Conservation (phyloP, 2,113 vertebrate genomes). For the Gyps fulvus region DNA sequence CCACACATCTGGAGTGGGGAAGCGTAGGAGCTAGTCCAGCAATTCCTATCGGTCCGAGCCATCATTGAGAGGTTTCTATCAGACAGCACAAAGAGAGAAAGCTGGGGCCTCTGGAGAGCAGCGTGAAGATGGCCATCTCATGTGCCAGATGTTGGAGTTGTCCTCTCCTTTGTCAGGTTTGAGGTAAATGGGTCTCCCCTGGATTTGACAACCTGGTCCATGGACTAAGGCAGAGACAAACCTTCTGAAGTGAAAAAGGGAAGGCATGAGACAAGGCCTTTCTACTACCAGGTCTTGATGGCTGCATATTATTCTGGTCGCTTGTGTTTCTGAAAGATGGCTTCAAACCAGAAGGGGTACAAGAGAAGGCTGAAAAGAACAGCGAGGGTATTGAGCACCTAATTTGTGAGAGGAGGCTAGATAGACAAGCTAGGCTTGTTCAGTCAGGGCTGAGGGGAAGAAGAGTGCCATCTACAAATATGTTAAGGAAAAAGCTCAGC, state of each 20-base stretch:
- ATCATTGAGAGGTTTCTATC: not conserved
- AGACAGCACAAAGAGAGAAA: not conserved
- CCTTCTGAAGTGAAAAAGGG: not conserved
- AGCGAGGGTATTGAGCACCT: not conserved
- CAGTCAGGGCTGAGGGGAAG: not conserved
- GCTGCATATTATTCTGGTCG: not conserved
- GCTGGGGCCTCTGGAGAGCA: not conserved
- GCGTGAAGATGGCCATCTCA: rapidly evolving
- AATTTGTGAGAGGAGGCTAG: not conserved
- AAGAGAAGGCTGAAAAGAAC: not conserved
- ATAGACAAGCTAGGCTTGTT: not conserved
- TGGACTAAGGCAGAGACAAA: not conserved
- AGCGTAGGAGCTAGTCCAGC: not conserved
- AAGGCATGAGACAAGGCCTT: not conserved
- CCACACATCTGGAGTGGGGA: rapidly evolving
- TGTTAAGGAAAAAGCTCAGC: not conserved
- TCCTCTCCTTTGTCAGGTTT: not conserved
- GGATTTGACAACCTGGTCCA: not conserved
- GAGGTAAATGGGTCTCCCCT: not conserved
- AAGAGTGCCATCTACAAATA: not conserved
- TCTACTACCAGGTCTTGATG: not conserved
- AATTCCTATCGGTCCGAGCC: not conserved
- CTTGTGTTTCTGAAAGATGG: not conserved
- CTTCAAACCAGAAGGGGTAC: not conserved
- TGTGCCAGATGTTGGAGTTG: not conserved